Evolutionary conservation across 2,113 vertebrate species (phyloP).

Genomic region (Pithys albifrons): DNA sequence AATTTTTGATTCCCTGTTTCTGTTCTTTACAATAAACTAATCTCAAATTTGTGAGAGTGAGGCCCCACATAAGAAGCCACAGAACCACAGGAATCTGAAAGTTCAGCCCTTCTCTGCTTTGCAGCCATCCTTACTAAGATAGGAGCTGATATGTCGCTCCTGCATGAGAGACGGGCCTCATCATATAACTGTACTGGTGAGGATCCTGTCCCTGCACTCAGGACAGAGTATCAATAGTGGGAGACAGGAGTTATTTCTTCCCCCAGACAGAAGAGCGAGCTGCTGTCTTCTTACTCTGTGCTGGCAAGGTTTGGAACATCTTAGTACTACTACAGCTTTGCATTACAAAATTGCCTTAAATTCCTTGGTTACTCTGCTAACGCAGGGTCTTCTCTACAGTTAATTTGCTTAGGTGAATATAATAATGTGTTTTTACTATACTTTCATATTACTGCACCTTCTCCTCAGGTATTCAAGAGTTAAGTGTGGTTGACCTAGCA

Average conservation of each 20-base stretch:
- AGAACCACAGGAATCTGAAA: background rate
- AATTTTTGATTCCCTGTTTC: background rate
- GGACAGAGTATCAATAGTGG: background rate
- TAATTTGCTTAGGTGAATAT: background rate
- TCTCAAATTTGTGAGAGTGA: background rate
- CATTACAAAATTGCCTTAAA: background rate
- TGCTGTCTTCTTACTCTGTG: background rate
- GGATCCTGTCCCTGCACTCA: background rate
- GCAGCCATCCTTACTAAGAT: background rate
- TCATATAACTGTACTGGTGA: background rate
- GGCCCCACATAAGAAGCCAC: background rate
- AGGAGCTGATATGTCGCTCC: background rate
- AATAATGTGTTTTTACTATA: background rate
- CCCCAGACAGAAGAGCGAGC: background rate
- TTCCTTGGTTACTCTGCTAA: background rate
- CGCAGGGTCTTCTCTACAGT: background rate
- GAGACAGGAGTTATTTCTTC: background rate
- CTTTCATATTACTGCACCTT: background rate
- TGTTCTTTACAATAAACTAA: background rate
- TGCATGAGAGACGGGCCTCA: background rate
- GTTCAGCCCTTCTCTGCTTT: background rate
- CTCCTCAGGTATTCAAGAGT: background rate
- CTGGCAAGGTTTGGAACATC: background rate
- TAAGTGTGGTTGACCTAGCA: background rate
- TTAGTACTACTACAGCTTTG: background rate